These are phyloP conservation scores for Ophraella communa DNA, from an alignment of 2,888 invertebrate species.

Conservation along the genomic window DNA sequence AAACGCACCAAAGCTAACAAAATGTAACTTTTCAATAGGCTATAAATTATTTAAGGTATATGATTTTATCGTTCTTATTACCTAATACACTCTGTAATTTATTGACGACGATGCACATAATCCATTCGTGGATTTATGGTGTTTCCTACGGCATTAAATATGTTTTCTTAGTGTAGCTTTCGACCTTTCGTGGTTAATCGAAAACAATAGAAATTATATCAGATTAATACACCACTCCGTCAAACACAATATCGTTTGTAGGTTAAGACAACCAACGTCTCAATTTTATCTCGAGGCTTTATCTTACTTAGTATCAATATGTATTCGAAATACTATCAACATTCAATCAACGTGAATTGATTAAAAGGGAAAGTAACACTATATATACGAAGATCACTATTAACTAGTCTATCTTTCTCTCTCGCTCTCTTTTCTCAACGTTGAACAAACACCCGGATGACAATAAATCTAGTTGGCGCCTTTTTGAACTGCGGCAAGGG, in stretches of 20 bases:
- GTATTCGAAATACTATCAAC: conserved; percentile 6
- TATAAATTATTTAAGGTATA: too few relatives aligned
- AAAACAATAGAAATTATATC: background rate
- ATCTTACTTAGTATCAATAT: background rate
- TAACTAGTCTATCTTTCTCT: conserved; percentile 10
- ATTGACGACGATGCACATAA: too few relatives aligned
- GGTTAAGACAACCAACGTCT: background rate
- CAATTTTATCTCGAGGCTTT: background rate
- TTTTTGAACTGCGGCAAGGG: conserved; percentile 23
- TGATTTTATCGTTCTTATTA: too few relatives aligned
- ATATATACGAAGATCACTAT: conserved; percentile 13
- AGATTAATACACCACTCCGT: background rate
- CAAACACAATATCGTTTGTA: background rate
- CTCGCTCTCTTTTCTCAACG: conserved; percentile 1
- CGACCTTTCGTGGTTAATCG: too few relatives aligned
- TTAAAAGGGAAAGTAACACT: conserved; percentile 14
- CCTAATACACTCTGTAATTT: too few relatives aligned
- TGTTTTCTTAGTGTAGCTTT: too few relatives aligned
- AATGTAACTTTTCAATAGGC: too few relatives aligned
- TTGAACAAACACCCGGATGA: conserved; percentile 31
- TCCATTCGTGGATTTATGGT: too few relatives aligned
- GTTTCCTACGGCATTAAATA: too few relatives aligned
- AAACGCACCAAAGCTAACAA: too few relatives aligned
- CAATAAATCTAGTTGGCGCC: conserved; percentile 27
- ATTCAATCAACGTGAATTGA: conserved; percentile 15